phyloP scores from a whole-genome alignment of 2,113 vertebrate genomes.

The Xiphias gladius region DNA sequence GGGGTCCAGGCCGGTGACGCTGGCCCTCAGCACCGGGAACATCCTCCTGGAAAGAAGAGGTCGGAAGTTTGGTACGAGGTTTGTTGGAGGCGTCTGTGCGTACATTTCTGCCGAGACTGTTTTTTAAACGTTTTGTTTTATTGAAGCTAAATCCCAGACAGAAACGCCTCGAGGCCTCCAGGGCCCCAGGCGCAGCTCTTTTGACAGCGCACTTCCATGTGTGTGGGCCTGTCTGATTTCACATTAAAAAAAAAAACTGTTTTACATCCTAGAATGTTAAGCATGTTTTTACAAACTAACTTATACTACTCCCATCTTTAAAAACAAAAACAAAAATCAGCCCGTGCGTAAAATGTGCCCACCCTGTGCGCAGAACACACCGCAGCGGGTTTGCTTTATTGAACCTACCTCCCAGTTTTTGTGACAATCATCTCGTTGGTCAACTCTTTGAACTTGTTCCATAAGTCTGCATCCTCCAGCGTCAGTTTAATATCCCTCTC shows the following conservation, averaged over 20 bases:
- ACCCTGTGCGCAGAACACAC: background rate
- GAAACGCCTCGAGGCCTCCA: background rate
- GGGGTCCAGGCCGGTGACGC: conserved; percentile 84
- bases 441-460: conserved; percentile 87
- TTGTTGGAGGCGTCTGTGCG: background rate
- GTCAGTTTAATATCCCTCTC: conserved; percentile 87
- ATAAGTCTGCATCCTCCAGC: conserved; percentile 85
- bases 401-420: conserved; percentile 84
- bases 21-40: conserved; percentile 86
- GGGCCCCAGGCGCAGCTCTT: background rate
- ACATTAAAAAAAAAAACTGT: background rate
- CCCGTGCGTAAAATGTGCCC: conserved; percentile 29
- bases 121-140: background rate
- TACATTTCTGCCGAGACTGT: fast-evolving
- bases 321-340: background rate
- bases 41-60: conserved; percentile 80
- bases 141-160: background rate
- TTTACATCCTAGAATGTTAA: background rate
- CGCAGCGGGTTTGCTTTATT: background rate
- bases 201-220: background rate
- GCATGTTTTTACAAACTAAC: background rate
- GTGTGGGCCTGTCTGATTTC: background rate
- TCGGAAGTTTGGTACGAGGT: fast-evolving
- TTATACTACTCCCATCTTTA: fast-evolving
- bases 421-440: conserved; percentile 90